Conservation (phyloP, 1,140 invertebrate species). For the Lepidotrigona ventralis region DNA sequence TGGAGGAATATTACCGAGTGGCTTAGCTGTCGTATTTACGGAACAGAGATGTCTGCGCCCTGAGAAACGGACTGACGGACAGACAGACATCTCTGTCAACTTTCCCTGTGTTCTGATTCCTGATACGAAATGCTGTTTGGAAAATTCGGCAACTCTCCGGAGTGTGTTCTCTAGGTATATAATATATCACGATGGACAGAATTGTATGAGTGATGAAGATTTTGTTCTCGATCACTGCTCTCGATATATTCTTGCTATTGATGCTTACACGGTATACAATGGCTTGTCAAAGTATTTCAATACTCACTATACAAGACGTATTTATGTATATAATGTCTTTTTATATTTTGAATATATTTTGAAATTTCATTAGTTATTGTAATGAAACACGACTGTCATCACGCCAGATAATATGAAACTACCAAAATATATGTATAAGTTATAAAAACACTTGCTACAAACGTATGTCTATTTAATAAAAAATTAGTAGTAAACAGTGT, state of each 20-base stretch:
- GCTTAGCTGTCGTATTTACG: slow-evolving; percentile 58
- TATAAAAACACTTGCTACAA: neutral
- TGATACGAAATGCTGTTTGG: slow-evolving; percentile 56
- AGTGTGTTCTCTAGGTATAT: slow-evolving; percentile 40
- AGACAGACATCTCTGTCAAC: slow-evolving; percentile 59
- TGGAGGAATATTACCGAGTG: slow-evolving; percentile 32
- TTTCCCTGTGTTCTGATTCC: slow-evolving; percentile 32
- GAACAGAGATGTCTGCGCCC: slow-evolving; percentile 59
- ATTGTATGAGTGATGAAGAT: neutral
- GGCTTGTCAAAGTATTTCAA: neutral
- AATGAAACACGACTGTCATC: neutral
- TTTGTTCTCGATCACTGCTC: neutral
- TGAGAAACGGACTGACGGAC: slow-evolving; percentile 55
- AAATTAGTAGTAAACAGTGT: neutral
- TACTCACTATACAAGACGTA: neutral
- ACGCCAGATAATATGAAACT: neutral
- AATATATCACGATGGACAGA: neutral
- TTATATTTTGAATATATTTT: neutral
- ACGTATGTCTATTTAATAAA: neutral
- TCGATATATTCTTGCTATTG: neutral
- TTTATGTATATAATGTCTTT: neutral
- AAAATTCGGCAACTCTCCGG: slow-evolving; percentile 54
- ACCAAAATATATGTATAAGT: neutral
- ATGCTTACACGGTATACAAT: neutral
- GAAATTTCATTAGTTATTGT: neutral